A percentile compares a stretch with the other conserved stretches of the same genome.
Conservation (phyloP, 2,113 vertebrate species). For the Alethe castanea region DNA sequence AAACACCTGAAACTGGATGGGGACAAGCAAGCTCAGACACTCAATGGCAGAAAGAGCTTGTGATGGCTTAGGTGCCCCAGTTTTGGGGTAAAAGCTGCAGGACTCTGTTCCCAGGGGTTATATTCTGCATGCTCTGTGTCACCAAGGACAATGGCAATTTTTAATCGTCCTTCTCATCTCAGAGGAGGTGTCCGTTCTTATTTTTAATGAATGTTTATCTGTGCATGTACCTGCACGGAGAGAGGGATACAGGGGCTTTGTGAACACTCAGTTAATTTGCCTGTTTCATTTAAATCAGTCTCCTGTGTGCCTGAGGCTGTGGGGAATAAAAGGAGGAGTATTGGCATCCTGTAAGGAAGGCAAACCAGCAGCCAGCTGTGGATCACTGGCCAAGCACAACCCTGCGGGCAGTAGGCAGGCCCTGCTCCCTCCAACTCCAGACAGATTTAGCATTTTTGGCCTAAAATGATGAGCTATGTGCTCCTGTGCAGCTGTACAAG, state of each 20-base stretch:
- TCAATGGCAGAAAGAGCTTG: slow-evolving; percentile 74
- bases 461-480: neutral
- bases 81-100: neutral
- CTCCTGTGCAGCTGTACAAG: neutral
- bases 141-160: neutral
- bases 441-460: neutral
- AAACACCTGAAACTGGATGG: slow-evolving; percentile 72
- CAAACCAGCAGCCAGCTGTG: neutral
- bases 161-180: neutral
- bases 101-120: neutral
- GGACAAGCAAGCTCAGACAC: slow-evolving; percentile 3
- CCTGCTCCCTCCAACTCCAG: neutral
- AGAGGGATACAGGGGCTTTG: neutral
- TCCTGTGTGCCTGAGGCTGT: neutral
- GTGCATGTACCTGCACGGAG: neutral
- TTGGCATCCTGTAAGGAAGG: neutral
- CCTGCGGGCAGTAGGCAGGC: neutral
- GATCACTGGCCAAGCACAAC: neutral
- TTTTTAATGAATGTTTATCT: slow-evolving; percentile 17
- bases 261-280: neutral
- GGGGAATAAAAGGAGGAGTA: neutral
- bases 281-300: neutral
- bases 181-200: neutral
- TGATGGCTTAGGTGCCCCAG: slow-evolving; percentile 60
- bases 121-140: slow-evolving; percentile 9